Evolutionary conservation across 2,888 invertebrate species (phyloP), one percentile per base, ranked within the genome.

Genomic region (Heteromyza rotundicornis): DNA sequence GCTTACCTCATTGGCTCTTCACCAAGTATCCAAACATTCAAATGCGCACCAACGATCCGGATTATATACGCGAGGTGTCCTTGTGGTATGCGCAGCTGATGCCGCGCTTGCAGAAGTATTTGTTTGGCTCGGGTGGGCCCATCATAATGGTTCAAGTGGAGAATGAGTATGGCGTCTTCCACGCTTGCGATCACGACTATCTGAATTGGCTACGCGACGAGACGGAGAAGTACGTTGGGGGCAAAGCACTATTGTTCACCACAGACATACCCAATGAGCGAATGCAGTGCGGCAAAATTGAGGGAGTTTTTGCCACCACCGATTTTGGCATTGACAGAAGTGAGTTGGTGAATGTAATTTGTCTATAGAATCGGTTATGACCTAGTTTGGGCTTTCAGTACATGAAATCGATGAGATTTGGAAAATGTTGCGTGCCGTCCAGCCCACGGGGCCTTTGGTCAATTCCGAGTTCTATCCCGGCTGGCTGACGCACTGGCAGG

Each of bases 381-480:
- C n/a, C 53, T 49, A 55, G 19, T 20, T 36, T 53, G n/a, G 22
- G 7, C 49, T 47, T 35, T 0, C 27, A 82, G 82, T 78, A 27
- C 51, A 75, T 57, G 77, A 81, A 67, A 76, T 82, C 49, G 76
- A 79, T 2, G 57, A 75, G 1, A 74, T 81, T 36, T 89, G 87
- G 79, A 68, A 74, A 51, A 69, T 76, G 1, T 80, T 89, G 67
- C 85, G 89, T 1, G 68, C 65, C 0, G 84, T 84, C 60, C 86
- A 88, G 75, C 86, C 87, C 0, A 82, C 86, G 64, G 96, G 95
- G 0, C 96, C 96, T 0, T 78, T 93, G 63, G 93, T 96, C 60
- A 96, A 96, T 82, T 94, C 94, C 0, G 95, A 95, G 82, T 96
- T 88, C 82, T 96, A 96, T 84, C 89, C 94, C 0, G 96, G 96